Conservation (phyloP, 1,140 invertebrate genomes). For the Drosophila repleta region DNA sequence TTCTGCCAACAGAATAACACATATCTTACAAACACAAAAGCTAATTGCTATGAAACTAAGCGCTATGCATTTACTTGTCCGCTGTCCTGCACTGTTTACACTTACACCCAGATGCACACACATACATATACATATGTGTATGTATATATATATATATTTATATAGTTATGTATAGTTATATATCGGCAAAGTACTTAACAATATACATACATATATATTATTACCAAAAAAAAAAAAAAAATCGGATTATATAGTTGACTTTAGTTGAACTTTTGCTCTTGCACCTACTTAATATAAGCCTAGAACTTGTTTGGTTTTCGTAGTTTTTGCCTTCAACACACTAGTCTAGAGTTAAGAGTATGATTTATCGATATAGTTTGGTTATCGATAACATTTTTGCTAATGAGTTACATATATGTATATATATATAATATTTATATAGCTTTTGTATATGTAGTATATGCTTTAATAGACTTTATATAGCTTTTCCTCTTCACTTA, state of each 20-base stretch:
- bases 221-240: conserved; percentile 34
- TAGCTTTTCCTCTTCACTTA: conserved; percentile 31
- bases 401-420: conserved; percentile 29
- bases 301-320: conserved; percentile 6
- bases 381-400: conserved; percentile 18
- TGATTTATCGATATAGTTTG: conserved; percentile 1
- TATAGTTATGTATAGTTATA: too few species aligned
- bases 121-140: conserved; percentile 14
- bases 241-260: conserved; percentile 6
- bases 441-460: conserved; percentile 1
- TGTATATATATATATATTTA: not conserved
- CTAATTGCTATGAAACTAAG: conserved; percentile 44
- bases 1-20: conserved; percentile 33
- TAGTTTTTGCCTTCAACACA: conserved; percentile 25
- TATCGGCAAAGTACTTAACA: conserved; percentile 3
- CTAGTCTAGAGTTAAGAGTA: conserved; percentile 29
- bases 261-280: conserved; percentile 1
- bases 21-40: conserved; percentile 44
- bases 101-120: not conserved
- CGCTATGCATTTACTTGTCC: conserved; percentile 46
- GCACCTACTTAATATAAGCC: conserved; percentile 45
- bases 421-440: conserved; percentile 27
- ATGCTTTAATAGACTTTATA: conserved; percentile 6
- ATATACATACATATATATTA: conserved; percentile 9
- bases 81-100: conserved; percentile 36